Evolutionary conservation across 2,888 invertebrate genomes (phyloP).

Genomic region (Volucella zonaria): DNA sequence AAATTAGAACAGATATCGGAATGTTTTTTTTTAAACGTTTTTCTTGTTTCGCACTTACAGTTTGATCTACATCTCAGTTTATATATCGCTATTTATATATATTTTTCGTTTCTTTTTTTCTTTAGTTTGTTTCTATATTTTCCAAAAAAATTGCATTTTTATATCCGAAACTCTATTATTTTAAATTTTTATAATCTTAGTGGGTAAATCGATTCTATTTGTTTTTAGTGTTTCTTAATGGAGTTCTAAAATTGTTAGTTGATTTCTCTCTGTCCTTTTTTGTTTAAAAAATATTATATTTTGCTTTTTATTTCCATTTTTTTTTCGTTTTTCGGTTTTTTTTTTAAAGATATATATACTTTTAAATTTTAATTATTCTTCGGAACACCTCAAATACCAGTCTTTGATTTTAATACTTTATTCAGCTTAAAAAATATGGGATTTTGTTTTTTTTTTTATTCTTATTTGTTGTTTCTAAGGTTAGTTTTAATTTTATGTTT

Average conservation of each 20-base stretch:
- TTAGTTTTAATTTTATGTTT: conserved; percentile 51
- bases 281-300: conserved; percentile 56
- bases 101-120: conserved; percentile 33
- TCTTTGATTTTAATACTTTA: conserved; percentile 81
- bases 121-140: conserved; percentile 22
- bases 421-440: conserved; percentile 73
- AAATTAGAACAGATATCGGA: conserved; percentile 47
- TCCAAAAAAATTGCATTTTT: conserved; percentile 44
- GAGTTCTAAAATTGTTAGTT: conserved; percentile 68
- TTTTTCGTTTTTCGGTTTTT: conserved; percentile 62
- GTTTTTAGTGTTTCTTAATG: conserved; percentile 43
- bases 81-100: conserved; percentile 38
- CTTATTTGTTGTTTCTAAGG: conserved; percentile 74
- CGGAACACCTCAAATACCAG: conserved; percentile 83
- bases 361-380: conserved; percentile 79
- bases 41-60: conserved; percentile 47
- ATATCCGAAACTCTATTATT: conserved; percentile 47
- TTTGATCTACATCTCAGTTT: conserved; percentile 61
- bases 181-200: conserved; percentile 54
- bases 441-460: conserved; percentile 47
- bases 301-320: conserved; percentile 39
- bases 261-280: conserved; percentile 59
- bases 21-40: conserved; percentile 61
- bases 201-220: conserved; percentile 67
- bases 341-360: conserved; percentile 70